Evolutionary conservation across 2,888 invertebrate genomes (phyloP).

Genomic region (Steinernema carpocapsae): DNA sequence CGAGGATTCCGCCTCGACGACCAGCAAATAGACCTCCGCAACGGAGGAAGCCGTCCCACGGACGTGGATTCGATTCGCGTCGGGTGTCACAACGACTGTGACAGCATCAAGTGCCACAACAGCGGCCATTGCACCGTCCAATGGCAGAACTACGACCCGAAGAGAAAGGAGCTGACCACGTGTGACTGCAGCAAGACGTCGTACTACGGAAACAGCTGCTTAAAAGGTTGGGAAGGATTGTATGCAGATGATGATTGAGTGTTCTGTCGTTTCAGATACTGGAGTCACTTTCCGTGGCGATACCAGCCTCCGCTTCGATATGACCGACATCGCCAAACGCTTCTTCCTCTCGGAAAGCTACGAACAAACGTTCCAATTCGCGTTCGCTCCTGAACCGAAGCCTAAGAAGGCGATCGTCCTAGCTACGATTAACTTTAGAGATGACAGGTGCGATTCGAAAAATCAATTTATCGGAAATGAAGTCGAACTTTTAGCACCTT

Average conservation of each 20-base stretch:
- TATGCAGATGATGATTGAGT: neutral
- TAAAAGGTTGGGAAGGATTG: slow-evolving; percentile 38
- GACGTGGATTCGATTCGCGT: slow-evolving; percentile 48
- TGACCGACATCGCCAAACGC: slow-evolving; percentile 46
- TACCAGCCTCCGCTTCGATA: slow-evolving; percentile 50
- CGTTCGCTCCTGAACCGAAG: slow-evolving; percentile 48
- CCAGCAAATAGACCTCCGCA: slow-evolving; percentile 40
- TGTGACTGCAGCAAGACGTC: slow-evolving; percentile 63
- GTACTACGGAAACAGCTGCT: slow-evolving; percentile 55
- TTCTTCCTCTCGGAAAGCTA: slow-evolving; percentile 40
- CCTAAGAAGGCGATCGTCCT: slow-evolving; percentile 40
- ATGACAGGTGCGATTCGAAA: slow-evolving; percentile 37
- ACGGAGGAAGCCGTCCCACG: slow-evolving; percentile 36
- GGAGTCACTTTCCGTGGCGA: slow-evolving; percentile 49
- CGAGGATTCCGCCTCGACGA: slow-evolving; percentile 54
- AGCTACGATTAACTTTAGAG: slow-evolving; percentile 44
- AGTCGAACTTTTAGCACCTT: slow-evolving; percentile 46
- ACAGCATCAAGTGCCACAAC: slow-evolving; percentile 54
- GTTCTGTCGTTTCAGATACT: slow-evolving; percentile 40
- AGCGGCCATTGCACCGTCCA: slow-evolving; percentile 63
- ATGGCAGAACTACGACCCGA: slow-evolving; percentile 58
- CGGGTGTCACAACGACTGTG: slow-evolving; percentile 59
- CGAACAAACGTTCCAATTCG: slow-evolving; percentile 56
- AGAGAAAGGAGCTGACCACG: slow-evolving; percentile 45
- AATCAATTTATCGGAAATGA: no score